Evolutionary conservation across 2,797 vertebrate genomes (phyloP), one percentile per base, ranked within the genome.

Genomic region (Poecilia wingei): DNA sequence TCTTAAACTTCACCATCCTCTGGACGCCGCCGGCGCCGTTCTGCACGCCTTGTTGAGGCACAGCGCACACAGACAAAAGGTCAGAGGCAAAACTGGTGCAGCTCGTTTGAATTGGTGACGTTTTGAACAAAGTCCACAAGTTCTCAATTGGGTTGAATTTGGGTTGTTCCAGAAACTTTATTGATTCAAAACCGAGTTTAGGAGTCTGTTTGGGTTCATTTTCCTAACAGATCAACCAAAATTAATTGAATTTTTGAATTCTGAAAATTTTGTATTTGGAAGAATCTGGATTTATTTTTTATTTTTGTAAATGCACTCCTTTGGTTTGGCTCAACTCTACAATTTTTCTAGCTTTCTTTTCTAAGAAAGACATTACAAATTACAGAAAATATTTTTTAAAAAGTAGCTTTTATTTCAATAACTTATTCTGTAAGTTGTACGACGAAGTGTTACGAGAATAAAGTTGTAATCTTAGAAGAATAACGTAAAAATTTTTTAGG

Each of bases 1-100:
- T 95, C 90, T 96, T 97, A 31, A 96, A 88, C 12, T 45, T 95
- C 28, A 95, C 93, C 43, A 95, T 92, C 79, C 92, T 94, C 87
- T 96, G 97, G 41, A 91, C 82, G 72, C 94, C 90, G 20, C 92
- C 95, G 16, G 76, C 77, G 94, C 91, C 82, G 84, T 7, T 82
- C 93, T 96, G 97, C 59, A 81, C 73, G 28, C 6, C 92, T 1
- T 55, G 5, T 22, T 9, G 12, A 14, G 18, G 57, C 0, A 69
- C 6, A 31, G 55, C 7, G 81, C 1, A 22, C 4, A 13, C 45
- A 74, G 1, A 1, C 14, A 46, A 3, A 6, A 0, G 33, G 25
- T 14, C 3, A 71, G 45, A 3, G 14, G 72, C 14, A 86, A 18
- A 53, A 16, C 22, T 13, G 51, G 9, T 20, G 18, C 6, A 20